Conservation (phyloP, 23 tunicate genomes). For the Styela clava region DNA sequence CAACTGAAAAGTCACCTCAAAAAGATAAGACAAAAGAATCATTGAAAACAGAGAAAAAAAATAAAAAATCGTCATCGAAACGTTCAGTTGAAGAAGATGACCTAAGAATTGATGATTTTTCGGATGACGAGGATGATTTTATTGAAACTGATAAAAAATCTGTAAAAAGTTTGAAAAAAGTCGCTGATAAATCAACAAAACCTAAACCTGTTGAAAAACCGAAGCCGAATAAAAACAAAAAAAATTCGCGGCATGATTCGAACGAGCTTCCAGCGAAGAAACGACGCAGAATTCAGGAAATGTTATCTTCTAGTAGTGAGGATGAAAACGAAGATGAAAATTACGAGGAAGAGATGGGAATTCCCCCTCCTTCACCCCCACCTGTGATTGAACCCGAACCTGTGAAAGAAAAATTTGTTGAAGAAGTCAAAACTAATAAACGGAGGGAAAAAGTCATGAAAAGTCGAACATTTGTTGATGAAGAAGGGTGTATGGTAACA, state of each 20-base stretch:
- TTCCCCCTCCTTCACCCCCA: constrained; percentile 52
- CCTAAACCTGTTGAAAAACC: not conserved
- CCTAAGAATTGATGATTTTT: constrained; percentile 13
- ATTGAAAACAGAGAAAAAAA: not conserved
- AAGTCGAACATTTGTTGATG: constrained; percentile 51
- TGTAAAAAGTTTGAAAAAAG: not conserved
- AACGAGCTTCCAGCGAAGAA: constrained; percentile 45
- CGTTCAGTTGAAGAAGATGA: not conserved
- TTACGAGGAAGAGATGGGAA: not conserved
- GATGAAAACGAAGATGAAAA: constrained; percentile 43
- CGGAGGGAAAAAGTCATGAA: constrained; percentile 53
- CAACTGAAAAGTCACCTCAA: not conserved
- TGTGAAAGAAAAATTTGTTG: not conserved
- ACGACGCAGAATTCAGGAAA: constrained; percentile 41
- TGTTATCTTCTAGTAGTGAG: constrained; percentile 48
- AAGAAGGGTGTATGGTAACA: constrained; percentile 81
- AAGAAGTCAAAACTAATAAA: constrained; percentile 27
- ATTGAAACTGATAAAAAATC: not conserved
- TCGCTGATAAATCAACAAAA: not conserved
- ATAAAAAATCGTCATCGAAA: not conserved
- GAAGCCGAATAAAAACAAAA: constrained; percentile 6
- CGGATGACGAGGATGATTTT: constrained; percentile 19
- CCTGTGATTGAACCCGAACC: constrained; percentile 12
- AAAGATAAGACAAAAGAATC: not conserved
- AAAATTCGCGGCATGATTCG: constrained; percentile 29